Conservation (phyloP, 1,140 invertebrate genomes). For the Drosophila sturtevanti region DNA sequence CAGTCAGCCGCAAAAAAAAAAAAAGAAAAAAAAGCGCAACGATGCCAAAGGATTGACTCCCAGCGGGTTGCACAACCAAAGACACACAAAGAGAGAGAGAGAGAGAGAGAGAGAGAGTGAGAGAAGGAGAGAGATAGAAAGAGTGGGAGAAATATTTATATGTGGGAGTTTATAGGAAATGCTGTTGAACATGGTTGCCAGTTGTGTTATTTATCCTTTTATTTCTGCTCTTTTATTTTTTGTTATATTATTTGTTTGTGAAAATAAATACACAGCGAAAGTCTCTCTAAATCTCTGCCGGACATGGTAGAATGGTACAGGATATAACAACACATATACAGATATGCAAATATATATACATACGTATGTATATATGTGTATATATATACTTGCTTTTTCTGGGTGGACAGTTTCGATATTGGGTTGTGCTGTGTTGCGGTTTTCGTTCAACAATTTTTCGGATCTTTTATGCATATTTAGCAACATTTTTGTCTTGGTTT, state of each 20-base stretch:
- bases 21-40: conserved; percentile 16
- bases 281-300: conserved; percentile 7
- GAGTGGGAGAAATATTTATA: too few relatives aligned
- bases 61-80: not conserved
- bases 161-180: conserved; percentile 11
- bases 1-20: conserved; percentile 8
- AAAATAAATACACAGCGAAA: conserved; percentile 18
- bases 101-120: not conserved
- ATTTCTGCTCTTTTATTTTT: not conserved
- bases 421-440: not conserved
- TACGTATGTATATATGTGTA: not conserved
- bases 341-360: not conserved
- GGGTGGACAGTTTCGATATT: not conserved
- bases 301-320: not conserved
- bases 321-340: not conserved
- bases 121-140: not conserved
- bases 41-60: conserved; percentile 16
- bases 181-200: conserved; percentile 13
- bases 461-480: conserved; percentile 5
- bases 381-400: not conserved
- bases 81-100: not conserved
- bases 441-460: conserved; percentile 1
- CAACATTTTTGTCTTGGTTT: not conserved
- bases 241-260: conserved; percentile 7
- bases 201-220: conserved; percentile 17